These are phyloP conservation scores for Sinonovacula constricta DNA, from an alignment of 1,140 invertebrate species.

Conservation along the genomic window DNA sequence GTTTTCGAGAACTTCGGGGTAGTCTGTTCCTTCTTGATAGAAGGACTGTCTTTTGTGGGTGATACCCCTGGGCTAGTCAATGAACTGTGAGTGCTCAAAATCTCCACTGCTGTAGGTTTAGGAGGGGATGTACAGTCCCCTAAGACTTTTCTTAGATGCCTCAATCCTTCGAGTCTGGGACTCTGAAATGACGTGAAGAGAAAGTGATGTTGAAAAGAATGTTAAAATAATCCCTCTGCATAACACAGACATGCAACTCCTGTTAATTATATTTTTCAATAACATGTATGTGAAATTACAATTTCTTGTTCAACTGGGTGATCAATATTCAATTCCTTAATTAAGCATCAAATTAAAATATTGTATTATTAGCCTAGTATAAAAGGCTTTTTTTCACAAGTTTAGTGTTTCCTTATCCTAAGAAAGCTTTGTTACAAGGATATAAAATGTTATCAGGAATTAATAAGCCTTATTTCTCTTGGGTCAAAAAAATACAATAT, in stretches of 20 bases:
- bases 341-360: neutral
- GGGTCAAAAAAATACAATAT: neutral
- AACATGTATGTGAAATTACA: neutral
- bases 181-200: constrained; percentile 25
- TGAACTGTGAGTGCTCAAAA: too few species aligned
- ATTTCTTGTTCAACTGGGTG: neutral
- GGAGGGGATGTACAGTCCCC: constrained; percentile 10
- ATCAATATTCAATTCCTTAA: neutral
- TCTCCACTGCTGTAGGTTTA: too few species aligned
- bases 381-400: neutral
- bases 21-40: too few species aligned
- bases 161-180: constrained; percentile 11
- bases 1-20: too few species aligned
- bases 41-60: too few species aligned
- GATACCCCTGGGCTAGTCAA: too few species aligned
- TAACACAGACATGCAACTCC: too few species aligned
- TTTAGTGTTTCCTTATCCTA: neutral
- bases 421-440: neutral
- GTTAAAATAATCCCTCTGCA: neutral
- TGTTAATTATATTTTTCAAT: neutral
- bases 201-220: neutral
- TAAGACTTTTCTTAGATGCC: constrained; percentile 21
- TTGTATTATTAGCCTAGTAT: neutral
- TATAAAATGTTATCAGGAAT: neutral
- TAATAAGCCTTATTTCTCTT: too few species aligned